Evolutionary conservation across 2,113 vertebrate species (phyloP).

Genomic region (Hyaena hyaena): DNA sequence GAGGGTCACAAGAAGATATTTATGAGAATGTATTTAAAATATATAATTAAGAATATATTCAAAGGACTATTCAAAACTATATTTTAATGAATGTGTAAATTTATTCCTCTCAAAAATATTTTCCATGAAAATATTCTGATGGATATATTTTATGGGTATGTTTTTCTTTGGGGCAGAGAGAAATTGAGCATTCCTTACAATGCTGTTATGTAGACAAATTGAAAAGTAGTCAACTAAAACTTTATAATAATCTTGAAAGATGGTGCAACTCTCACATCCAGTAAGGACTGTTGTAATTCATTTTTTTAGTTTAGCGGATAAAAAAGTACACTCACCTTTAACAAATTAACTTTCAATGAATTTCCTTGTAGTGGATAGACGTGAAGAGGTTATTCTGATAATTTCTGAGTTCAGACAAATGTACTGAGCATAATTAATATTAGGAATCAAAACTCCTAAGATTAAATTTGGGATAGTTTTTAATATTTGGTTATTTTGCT

Average conservation of each 20-base stretch:
- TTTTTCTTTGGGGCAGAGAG: neutral
- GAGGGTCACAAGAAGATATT: neutral
- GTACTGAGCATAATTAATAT: neutral
- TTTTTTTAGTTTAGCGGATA: neutral
- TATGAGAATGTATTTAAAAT: neutral
- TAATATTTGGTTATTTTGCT: neutral
- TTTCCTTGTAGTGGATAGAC: neutral
- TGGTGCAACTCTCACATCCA: neutral
- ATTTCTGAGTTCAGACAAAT: neutral
- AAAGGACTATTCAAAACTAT: neutral
- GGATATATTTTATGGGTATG: neutral
- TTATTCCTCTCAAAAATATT: neutral
- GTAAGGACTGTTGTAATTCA: neutral
- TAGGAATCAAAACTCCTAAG: neutral
- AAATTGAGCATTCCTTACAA: neutral
- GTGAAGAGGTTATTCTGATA: neutral
- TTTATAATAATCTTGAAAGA: slow-evolving; percentile 4
- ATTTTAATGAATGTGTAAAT: neutral
- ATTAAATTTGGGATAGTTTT: slow-evolving; percentile 2
- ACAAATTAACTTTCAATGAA: neutral
- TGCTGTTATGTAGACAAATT: neutral
- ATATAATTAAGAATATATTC: neutral
- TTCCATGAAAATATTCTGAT: neutral
- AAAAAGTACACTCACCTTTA: neutral
- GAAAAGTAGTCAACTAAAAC: neutral